Evolutionary conservation across 2,797 vertebrate species (phyloP).

Genomic region (Lepidocolaptes lacrymiger): DNA sequence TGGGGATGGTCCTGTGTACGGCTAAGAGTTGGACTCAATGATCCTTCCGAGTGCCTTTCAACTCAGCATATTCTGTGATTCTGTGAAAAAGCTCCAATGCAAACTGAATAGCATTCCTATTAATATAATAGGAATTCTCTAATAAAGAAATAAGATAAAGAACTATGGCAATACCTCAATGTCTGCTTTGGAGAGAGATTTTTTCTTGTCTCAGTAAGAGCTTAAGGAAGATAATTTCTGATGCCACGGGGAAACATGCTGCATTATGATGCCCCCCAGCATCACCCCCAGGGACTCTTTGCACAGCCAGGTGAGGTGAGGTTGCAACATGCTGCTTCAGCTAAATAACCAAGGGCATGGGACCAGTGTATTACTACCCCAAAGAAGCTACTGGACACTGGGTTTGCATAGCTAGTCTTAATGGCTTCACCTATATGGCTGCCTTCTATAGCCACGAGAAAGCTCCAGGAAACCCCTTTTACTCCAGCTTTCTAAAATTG

Average conservation of each 20-base stretch:
- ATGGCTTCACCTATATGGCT: background rate
- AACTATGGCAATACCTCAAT: background rate
- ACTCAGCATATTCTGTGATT: background rate
- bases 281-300: background rate
- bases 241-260: background rate
- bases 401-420: background rate
- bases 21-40: no score
- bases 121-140: background rate
- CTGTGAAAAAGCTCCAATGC: background rate
- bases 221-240: background rate
- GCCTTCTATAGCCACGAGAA: background rate
- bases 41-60: background rate
- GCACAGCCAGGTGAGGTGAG: background rate
- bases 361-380: background rate
- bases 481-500: background rate
- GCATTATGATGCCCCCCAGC: fast-evolving
- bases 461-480: background rate
- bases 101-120: background rate
- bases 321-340: background rate
- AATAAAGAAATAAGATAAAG: background rate
- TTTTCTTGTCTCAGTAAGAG: background rate
- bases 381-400: background rate
- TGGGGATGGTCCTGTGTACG: background rate
- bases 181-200: background rate
- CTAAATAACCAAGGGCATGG: background rate